Evolutionary conservation across 2,797 vertebrate genomes (phyloP).

Genomic region (Arvicola amphibius): DNA sequence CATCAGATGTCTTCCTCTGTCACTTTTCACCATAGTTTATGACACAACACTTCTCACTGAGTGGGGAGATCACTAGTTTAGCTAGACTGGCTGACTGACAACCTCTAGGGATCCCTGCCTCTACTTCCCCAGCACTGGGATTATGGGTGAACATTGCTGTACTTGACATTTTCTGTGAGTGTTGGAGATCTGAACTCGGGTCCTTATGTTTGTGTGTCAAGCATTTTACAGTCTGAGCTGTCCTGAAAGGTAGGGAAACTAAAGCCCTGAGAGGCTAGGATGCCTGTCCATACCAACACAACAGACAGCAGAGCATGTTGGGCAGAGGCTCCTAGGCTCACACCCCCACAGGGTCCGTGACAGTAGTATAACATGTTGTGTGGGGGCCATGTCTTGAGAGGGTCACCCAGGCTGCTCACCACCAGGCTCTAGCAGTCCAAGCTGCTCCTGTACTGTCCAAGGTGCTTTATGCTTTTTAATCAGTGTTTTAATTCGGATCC

Average conservation of each 20-base stretch:
- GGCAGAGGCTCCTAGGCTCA: neutral
- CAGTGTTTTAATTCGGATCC: conserved; percentile 64
- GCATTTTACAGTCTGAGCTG: neutral
- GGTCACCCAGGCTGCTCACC: neutral
- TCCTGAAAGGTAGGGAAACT: neutral
- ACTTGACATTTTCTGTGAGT: neutral
- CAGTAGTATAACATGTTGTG: neutral
- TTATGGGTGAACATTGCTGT: neutral
- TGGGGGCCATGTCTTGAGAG: neutral
- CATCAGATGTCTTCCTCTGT: too few relatives aligned
- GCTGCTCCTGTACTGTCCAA: neutral
- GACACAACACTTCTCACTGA: neutral
- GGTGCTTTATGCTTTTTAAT: conserved; percentile 72
- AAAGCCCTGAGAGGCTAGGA: neutral
- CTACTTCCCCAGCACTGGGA: neutral
- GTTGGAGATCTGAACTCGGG: neutral
- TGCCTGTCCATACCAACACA: too few relatives aligned
- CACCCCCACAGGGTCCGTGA: neutral
- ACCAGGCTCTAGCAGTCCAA: neutral
- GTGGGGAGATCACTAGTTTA: neutral
- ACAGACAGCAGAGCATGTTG: neutral
- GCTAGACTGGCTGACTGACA: neutral
- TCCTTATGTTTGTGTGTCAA: neutral
- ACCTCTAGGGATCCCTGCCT: neutral
- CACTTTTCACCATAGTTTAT: neutral